A percentile compares a stretch with the other conserved stretches of the same genome.
These are phyloP conservation scores for Steinernema khuongi DNA, from an alignment of 1,140 invertebrate genomes.

Conservation along the genomic window DNA sequence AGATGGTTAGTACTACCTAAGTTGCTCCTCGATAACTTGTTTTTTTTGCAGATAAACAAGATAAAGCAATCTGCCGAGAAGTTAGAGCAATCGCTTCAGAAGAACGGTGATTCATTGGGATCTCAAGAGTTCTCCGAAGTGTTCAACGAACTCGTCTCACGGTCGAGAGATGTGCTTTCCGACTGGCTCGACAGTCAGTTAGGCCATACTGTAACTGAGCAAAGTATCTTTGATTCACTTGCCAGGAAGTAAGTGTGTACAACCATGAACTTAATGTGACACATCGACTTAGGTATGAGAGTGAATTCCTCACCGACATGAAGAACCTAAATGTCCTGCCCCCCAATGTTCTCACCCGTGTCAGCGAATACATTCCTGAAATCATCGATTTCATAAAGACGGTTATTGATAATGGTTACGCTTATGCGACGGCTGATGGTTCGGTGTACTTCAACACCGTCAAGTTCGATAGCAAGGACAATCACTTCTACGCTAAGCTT, in stretches of 20 bases:
- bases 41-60: neutral
- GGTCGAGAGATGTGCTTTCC: constrained; percentile 70
- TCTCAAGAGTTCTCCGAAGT: neutral
- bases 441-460: constrained; percentile 86
- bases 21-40: neutral
- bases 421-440: constrained; percentile 59
- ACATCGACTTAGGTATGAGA: constrained; percentile 76
- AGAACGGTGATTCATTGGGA: neutral
- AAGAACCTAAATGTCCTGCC: constrained; percentile 79
- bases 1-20: constrained; percentile 61
- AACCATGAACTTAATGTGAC: neutral
- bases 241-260: constrained; percentile 41
- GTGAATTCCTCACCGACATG: constrained; percentile 94
- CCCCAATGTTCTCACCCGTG: constrained; percentile 71
- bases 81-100: neutral
- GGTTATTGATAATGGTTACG: constrained; percentile 77
- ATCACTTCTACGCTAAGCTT: constrained; percentile 92
- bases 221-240: constrained; percentile 79
- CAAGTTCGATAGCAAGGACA: constrained; percentile 74
- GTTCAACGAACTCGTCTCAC: constrained; percentile 28
- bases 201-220: constrained; percentile 77
- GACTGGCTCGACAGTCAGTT: constrained; percentile 81
- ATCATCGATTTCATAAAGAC: constrained; percentile 82
- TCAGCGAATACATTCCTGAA: constrained; percentile 96
- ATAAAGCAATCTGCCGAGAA: neutral